Evolutionary conservation across 1,140 invertebrate genomes (phyloP), one percentile per base, ranked within the genome.

Genomic region (Metopolophium dirhodum): DNA sequence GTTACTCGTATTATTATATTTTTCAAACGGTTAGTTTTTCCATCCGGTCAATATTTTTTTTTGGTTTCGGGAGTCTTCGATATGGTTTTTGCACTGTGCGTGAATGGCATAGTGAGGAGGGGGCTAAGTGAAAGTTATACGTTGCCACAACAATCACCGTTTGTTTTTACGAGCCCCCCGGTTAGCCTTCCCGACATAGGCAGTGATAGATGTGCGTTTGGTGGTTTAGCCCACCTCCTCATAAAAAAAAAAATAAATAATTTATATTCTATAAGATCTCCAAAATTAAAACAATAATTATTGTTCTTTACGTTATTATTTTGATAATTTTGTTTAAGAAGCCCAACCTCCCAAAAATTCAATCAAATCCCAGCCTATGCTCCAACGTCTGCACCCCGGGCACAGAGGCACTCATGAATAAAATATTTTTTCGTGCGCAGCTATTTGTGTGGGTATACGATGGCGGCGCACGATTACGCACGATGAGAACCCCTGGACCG

Each of bases 401-500:
- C 8, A 61, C 26, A 68, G 14, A 9, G 9, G 30, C 57, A 61
- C 4, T 68, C 30, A 8, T 14, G 4, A n/a, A 68, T 14, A 68
- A 68, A 30, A 68, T 68, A 14, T 68, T 68, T 14, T 14, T n/a
- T 14, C 61, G 30, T 2, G 9, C 26, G 7, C 57, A 11, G 11
- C 26, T 61, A 4, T 61, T 30, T 61, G 20, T 30, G 7, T 26
- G 23, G 6, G 7, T 57, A 26, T 26, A 26, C 54, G 23, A 30
- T 30, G 37, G 7, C 23, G 41, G 8, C 23, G 85, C 85, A 11
- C 83, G 41, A 11, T 61, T 61, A 61, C 83, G 83, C 37, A 14
- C 83, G 41, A 85, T 83, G 82, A 85, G 82, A 85, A 85, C 82
- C 82, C 35, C 82, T 85, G 82, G 82, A 45, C 3, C 85, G 85